Evolutionary conservation across 2,888 invertebrate genomes (phyloP).

Genomic region (Esperia sulphurella): DNA sequence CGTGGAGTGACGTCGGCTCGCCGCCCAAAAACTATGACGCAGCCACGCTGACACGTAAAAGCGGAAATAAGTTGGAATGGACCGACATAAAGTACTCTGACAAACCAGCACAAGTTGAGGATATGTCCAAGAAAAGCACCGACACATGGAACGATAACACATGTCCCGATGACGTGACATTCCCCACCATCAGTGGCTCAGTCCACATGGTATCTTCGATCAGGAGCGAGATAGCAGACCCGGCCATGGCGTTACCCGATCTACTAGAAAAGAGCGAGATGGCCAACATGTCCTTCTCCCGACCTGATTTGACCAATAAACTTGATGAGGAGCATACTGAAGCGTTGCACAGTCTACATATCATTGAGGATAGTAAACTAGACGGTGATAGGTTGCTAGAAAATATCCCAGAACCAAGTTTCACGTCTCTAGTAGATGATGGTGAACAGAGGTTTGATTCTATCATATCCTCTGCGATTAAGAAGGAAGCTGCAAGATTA

Average conservation of each 20-base stretch:
- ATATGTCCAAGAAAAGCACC: conserved; percentile 40
- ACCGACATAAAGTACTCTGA: conserved; percentile 45
- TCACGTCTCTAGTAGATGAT: conserved; percentile 65
- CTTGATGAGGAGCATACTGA: conserved; percentile 46
- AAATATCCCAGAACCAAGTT: conserved; percentile 51
- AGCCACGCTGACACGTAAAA: conserved; percentile 33
- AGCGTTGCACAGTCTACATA: conserved; percentile 20
- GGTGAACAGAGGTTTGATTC: conserved; percentile 76
- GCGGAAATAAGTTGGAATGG: conserved; percentile 44
- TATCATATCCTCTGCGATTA: conserved; percentile 86
- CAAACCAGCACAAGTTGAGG: conserved; percentile 27
- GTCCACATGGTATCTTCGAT: conserved; percentile 85
- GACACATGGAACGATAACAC: conserved; percentile 92
- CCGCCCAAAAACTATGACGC: conserved; percentile 23
- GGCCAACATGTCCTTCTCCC: conserved; percentile 35
- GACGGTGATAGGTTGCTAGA: conserved; percentile 34
- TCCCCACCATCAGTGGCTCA: conserved; percentile 89
- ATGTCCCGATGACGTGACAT: conserved; percentile 87
- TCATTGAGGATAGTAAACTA: conserved; percentile 23
- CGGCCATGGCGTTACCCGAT: conserved; percentile 54
- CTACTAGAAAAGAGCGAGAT: conserved; percentile 60
- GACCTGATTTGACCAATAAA: conserved; percentile 62
- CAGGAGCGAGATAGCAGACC: conserved; percentile 77
- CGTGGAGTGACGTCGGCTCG: conserved; percentile 56
- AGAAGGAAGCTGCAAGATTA: conserved; percentile 86